Evolutionary conservation across 2,888 invertebrate species (phyloP).

Genomic region (Dysmachus trigonus): DNA sequence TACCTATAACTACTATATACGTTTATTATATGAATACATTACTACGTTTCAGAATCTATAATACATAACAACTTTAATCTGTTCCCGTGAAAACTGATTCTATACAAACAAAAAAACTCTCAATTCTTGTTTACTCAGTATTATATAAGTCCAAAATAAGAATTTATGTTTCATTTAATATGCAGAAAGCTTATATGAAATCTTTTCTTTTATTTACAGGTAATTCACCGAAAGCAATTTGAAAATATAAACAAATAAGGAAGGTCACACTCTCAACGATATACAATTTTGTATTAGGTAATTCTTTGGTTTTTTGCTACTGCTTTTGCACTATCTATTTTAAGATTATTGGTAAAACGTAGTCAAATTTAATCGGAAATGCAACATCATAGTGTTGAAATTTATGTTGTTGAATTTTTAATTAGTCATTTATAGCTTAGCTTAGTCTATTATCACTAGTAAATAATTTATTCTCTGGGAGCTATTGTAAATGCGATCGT

Average conservation of each 20-base stretch:
- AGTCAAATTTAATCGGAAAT: neutral
- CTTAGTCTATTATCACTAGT: no score
- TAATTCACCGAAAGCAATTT: neutral
- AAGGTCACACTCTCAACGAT: neutral
- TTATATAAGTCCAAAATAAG: neutral
- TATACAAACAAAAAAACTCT: neutral
- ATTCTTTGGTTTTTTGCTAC: neutral
- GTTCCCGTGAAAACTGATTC: neutral
- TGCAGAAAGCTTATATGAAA: neutral
- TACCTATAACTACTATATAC: no score
- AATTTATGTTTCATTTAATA: neutral
- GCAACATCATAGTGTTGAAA: neutral
- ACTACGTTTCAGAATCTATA: neutral
- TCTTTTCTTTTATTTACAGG: neutral
- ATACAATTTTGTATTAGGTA: neutral
- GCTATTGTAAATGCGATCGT: no score
- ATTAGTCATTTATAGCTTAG: no score
- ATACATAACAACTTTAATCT: neutral
- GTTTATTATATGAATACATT: neutral
- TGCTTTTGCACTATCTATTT: neutral
- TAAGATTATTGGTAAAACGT: neutral
- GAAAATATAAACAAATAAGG: neutral
- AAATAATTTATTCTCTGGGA: no score
- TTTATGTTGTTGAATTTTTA: no score
- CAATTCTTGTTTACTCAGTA: neutral